Percentiles rank a stretch among this genome's conserved stretches.
Evolutionary conservation across 2,888 invertebrate genomes (phyloP).

Genomic region (Pimpla rufipes): DNA sequence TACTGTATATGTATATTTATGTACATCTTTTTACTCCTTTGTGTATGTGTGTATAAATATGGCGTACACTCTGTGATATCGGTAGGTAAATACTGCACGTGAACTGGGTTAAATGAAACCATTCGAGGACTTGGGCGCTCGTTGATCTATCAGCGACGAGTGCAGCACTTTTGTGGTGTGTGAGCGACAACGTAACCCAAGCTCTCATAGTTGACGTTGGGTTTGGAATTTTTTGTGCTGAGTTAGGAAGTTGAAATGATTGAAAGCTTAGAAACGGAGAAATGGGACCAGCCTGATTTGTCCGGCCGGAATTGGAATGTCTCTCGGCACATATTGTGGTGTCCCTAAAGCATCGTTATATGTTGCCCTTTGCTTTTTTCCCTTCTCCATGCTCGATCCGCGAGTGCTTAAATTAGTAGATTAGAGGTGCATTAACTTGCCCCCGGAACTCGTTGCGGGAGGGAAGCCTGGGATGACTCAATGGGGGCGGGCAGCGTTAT

Average conservation of each 20-base stretch:
- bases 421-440: constrained; percentile 82
- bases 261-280: no score
- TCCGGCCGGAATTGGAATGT: background rate
- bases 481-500: constrained; percentile 41
- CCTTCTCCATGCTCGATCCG: constrained; percentile 29
- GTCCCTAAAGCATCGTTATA: background rate
- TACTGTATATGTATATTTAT: no score
- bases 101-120: background rate
- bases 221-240: no score
- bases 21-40: no score
- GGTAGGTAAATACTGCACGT: background rate
- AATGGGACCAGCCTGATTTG: no score
- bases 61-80: no score
- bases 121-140: background rate
- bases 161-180: background rate
- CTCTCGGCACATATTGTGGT: background rate
- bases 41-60: no score
- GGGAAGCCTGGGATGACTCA: constrained; percentile 43
- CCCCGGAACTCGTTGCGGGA: constrained; percentile 68
- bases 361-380: constrained; percentile 11
- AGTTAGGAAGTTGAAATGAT: no score
- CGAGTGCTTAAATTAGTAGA: constrained; percentile 78
- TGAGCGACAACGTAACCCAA: background rate
- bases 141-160: background rate
- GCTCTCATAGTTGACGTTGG: background rate